A percentile compares a stretch with the other conserved stretches of the same genome.
Conservation (phyloP, 1,140 invertebrate species). For the Dryas iulia region DNA sequence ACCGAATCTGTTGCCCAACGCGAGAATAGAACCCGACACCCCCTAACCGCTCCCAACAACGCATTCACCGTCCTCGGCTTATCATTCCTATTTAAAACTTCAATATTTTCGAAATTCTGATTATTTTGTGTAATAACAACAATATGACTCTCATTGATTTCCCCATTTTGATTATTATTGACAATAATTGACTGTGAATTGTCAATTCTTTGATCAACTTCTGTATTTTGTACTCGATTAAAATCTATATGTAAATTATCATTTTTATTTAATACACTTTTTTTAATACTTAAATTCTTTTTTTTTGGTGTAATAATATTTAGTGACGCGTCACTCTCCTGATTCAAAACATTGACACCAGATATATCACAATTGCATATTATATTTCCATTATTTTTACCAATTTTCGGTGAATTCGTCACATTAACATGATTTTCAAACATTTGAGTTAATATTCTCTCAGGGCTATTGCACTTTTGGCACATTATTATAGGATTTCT, state of each 20-base stretch:
- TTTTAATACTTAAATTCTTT: background rate
- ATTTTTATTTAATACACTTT: too few species aligned
- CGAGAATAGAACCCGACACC: conserved; percentile 49
- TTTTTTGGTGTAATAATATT: background rate
- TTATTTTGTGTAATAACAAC: too few species aligned
- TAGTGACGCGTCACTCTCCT: background rate
- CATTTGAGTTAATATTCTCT: conserved; percentile 22
- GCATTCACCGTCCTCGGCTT: conserved; percentile 57
- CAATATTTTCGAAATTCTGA: background rate
- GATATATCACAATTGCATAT: conserved; percentile 20
- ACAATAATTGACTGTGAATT: too few species aligned
- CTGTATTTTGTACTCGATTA: too few species aligned
- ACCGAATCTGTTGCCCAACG: conserved; percentile 47
- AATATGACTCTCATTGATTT: too few species aligned
- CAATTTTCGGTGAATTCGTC: background rate
- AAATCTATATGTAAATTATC: too few species aligned
- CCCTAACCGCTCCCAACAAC: conserved; percentile 54
- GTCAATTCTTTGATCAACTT: too few species aligned
- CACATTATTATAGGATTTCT: conserved; percentile 19
- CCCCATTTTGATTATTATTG: too few species aligned
- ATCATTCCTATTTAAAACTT: conserved; percentile 9
- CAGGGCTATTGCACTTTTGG: conserved; percentile 33
- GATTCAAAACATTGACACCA: conserved; percentile 11
- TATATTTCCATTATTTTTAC: conserved; percentile 2
- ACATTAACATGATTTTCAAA: conserved; percentile 28